Conservation (phyloP, 1,140 invertebrate genomes). For the Aleiodes sp. region DNA sequence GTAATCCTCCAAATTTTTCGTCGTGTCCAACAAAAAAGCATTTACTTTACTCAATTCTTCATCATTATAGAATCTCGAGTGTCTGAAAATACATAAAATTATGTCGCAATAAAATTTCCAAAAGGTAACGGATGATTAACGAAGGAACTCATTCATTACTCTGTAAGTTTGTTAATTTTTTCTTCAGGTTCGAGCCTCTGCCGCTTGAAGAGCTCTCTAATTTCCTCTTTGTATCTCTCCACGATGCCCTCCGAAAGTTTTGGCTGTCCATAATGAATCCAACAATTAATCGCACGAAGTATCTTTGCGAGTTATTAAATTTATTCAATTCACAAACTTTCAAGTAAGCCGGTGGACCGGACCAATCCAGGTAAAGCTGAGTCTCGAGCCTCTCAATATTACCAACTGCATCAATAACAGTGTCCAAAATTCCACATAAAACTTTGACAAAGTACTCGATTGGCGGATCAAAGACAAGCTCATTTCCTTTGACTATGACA, state of each 20-base stretch:
- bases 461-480: slow-evolving; percentile 80
- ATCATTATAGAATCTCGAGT: slow-evolving; percentile 59
- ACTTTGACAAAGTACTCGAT: slow-evolving; percentile 79
- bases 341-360: slow-evolving; percentile 54
- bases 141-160: slow-evolving; percentile 42
- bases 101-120: background rate
- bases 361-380: slow-evolving; percentile 72
- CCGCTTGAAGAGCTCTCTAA: slow-evolving; percentile 73
- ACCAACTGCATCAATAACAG: slow-evolving; percentile 75
- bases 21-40: slow-evolving; percentile 74
- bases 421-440: slow-evolving; percentile 76
- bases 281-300: background rate
- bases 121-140: slow-evolving; percentile 8
- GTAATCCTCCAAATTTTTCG: slow-evolving; percentile 74
- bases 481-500: slow-evolving; percentile 74
- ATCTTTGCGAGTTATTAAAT: background rate
- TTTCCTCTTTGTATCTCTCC: slow-evolving; percentile 68
- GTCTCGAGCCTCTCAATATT: slow-evolving; percentile 80
- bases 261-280: slow-evolving; percentile 46
- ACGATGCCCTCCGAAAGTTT: slow-evolving; percentile 63
- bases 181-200: slow-evolving; percentile 75
- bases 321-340: slow-evolving; percentile 58
- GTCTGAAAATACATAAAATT: slow-evolving; percentile 43
- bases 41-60: slow-evolving; percentile 72
- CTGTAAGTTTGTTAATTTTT: slow-evolving; percentile 73